Base-by-base conservation (phyloP, 35 echinoderm and acorn worm genomes). In the Ophiothrix spiculata region DNA sequence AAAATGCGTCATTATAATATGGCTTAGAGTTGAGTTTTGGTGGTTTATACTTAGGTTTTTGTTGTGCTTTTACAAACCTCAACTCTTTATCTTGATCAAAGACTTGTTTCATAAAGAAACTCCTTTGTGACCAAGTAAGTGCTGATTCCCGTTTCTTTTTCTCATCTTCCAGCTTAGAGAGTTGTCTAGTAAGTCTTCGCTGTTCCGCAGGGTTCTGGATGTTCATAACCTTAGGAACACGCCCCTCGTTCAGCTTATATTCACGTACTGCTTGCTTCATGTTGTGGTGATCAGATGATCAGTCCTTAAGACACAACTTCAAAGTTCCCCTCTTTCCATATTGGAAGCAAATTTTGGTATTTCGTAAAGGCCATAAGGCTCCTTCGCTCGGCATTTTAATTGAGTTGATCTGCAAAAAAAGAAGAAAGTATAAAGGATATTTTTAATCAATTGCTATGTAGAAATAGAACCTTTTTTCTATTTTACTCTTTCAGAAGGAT, bases 51-150 rank as follows among this genome's bases (percentile, higher is more conserved):
- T 85, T 89, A 36, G 91, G 91, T 75, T 91, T 76, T 34, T 97
- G 79, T 2, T 85, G 76, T 21, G 94, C 94, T 76, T 97, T 97
- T 17, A 92, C 90, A 60, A 97, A 97, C 32, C 94, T 86, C 49
- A 97, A 39, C 10, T 97, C 94, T 35, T 90, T 90, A 56, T 97
- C 87, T 80, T 90, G 79, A 84, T 97, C 91, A 38, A 97, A 97
- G 14, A 97, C 94, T 69, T 95, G 94, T 39, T 90, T 97, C 21
- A 97, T 97, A 54, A 97, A 93, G 56, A 97, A 97, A 80, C 54
- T 87, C 74, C 94, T 64, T 75, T 97, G 94, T 46, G 90, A 90
- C 94, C 94, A 97, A 25, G 92, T 64, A 13, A 97, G 64, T 37
- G 74, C 81, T 0, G 75, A 63, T 76, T 86, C 73, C 19, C 91